These are phyloP conservation scores for Lepus timidus DNA, from an alignment of 2,113 vertebrate species.

Conservation along the genomic window DNA sequence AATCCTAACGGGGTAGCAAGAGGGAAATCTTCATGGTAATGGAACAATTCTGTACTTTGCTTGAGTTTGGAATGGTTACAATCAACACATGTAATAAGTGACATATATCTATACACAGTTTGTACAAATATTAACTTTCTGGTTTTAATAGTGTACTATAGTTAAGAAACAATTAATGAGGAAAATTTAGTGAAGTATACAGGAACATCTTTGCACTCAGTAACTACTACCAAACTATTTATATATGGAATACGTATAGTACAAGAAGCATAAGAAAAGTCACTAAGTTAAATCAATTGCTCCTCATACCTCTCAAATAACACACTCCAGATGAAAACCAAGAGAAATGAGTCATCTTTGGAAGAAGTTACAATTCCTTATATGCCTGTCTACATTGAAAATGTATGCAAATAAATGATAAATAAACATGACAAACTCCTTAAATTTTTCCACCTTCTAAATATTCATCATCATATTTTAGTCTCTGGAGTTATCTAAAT, in stretches of 20 bases:
- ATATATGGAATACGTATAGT: neutral
- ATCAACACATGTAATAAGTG: neutral
- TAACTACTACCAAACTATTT: neutral
- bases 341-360: conserved; percentile 38
- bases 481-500: neutral
- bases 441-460: neutral
- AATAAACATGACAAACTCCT: neutral
- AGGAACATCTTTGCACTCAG: neutral
- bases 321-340: conserved; percentile 5
- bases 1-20: neutral
- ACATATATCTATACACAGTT: neutral
- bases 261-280: neutral
- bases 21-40: neutral
- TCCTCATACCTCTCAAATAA: neutral
- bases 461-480: neutral
- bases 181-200: neutral
- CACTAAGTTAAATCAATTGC: neutral
- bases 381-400: neutral
- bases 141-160: neutral
- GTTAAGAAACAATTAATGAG: neutral
- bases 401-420: conserved; percentile 19
- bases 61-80: neutral
- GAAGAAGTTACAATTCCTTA: neutral
- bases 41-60: neutral
- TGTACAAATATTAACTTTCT: neutral